Evolutionary conservation across 2,113 vertebrate genomes (phyloP), one percentile per base, ranked within the genome.

Genomic region (Phaethornis superciliosus): DNA sequence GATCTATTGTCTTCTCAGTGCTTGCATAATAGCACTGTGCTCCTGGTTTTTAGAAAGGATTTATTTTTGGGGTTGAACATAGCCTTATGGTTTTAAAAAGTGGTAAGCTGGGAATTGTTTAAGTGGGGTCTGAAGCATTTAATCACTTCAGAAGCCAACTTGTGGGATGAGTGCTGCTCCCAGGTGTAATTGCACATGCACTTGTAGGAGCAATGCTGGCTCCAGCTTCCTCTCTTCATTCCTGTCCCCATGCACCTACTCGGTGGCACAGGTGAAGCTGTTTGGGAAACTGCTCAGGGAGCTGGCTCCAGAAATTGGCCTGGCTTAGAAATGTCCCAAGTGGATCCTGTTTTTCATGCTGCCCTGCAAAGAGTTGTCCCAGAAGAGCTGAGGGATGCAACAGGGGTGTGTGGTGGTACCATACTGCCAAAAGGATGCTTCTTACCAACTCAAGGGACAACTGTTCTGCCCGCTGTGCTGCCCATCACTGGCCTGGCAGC

Each of bases 1-100:
- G 93, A 58, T 69, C 86, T 80, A 69, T 96, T 94, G 95, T 93
- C 87, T 85, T 94, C 83, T 32, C 77, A 32, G 35, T 13, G 59
- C 89, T 92, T 96, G 77, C 94, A 65, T 96, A 95, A 96, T 81
- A 33, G 62, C 2, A 3, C 77, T 56, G 46, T 58, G 49, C 44
- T 92, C 83, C 72, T 42, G 33, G 23, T 72, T 92, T 77, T 60
- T 30, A 17, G 10, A 17, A 83, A 71, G 15, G 15, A 4, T 35
- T 1, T 88, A 81, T 96, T 92, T 96, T 94, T 88, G 88, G 80
- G 28, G 37, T 59, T 78, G 82, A 94, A 59, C 76, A 49, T 15
- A 78, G 51, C 55, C 60, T 88, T n/a, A 3, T 69, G 55, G 90
- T 94, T 95, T 70, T 63, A 42, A 47, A 12, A 75, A 64, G 67